Evolutionary conservation across 92 coral and sea anemone genomes (phyloP), one percentile per base, ranked within the genome.

Genomic region (Pocillopora meandrina): DNA sequence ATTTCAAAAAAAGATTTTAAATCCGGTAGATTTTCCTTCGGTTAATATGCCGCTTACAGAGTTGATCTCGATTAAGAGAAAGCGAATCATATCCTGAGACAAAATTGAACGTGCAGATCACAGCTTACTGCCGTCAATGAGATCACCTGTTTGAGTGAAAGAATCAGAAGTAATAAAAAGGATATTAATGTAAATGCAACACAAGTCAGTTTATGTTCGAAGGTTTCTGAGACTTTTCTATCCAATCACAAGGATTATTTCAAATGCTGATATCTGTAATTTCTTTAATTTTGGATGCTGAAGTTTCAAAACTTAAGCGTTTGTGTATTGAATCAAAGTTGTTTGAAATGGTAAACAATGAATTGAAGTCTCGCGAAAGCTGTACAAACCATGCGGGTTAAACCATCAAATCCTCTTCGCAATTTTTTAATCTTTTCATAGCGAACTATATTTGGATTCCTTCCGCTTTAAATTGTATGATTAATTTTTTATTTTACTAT

Each of bases 91-190:
- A 42, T 42, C 52, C 8, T 42, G 52, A 3, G 8, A 42, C 52
- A 42, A 42, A 42, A 26, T 26, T 26, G 4, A 42, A 42, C 4
- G 52, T 7, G 52, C 8, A 42, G 4, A 42, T 42, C 52, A 0
- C 52, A 42, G 52, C 52, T 42, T 3, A 42, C 8, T 42, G 31
- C 52, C 52, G 60, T 73, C 59, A 10, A 35, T 34, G 23, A 36
- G 67, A 66, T 52, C 83, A 79, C 83, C 83, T 79, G 83, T 79
- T 79, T 65, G 83, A 66, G 18, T 56, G 47, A 13, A 26, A 26
- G 31, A 21, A 19, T 36, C 56, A 11, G 35, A 78, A 76, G 31
- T 76, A 3, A 36, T 62, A 8, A 60, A 33, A 33, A 17, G 15
- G 68, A 11, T 33, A 16, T 42, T 42, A 42, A 42, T 7, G 52